These are phyloP conservation scores for Acanthopleura granulata DNA, from an alignment of 2,888 invertebrate species.

Conservation along the genomic window DNA sequence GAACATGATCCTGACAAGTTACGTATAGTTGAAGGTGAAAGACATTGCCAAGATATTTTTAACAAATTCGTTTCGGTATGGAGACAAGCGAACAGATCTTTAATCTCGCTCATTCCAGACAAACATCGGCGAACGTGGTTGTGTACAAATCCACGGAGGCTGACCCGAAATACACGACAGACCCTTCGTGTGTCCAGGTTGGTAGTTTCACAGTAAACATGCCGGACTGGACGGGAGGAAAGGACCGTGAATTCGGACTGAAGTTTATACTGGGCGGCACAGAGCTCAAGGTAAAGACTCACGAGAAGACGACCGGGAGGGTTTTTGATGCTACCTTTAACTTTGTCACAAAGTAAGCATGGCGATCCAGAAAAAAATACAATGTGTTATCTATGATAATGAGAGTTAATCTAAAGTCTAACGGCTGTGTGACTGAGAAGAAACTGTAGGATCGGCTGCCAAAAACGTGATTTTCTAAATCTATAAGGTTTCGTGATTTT, in stretches of 20 bases:
- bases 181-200: slow-evolving; percentile 27
- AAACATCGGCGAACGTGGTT: slow-evolving; percentile 16
- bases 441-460: no score
- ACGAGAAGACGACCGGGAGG: slow-evolving; percentile 24
- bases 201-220: slow-evolving; percentile 34
- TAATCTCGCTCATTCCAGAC: background rate
- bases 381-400: no score
- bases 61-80: background rate
- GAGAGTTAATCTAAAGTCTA: no score
- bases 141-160: slow-evolving; percentile 25
- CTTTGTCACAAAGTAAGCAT: background rate
- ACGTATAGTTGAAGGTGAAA: slow-evolving; percentile 3
- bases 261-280: slow-evolving; percentile 39
- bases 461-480: no score
- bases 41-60: background rate
- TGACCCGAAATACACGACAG: slow-evolving; percentile 32
- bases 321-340: slow-evolving; percentile 13
- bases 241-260: slow-evolving; percentile 26
- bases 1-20: slow-evolving; percentile 23
- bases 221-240: slow-evolving; percentile 30
- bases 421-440: no score
- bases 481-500: no score
- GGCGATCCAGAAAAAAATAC: no score
- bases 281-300: slow-evolving; percentile 34
- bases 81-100: background rate